phyloP scores from a whole-genome alignment of 2,797 vertebrate species.

The Danio kyathit region DNA sequence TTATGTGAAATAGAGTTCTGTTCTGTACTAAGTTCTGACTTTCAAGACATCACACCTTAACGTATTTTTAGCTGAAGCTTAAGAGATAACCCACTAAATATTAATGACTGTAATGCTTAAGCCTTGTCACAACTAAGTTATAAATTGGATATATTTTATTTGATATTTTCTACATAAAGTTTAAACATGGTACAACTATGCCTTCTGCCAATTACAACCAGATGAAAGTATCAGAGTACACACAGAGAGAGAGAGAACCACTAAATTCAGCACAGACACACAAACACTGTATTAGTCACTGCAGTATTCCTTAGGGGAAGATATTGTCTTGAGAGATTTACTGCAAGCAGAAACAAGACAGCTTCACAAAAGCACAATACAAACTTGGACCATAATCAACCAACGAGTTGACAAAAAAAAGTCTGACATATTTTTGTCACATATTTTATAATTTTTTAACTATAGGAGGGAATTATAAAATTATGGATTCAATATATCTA shows the following conservation, averaged over 20 bases:
- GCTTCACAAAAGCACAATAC: too few relatives aligned
- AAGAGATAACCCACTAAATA: not conserved
- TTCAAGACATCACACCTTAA: not conserved
- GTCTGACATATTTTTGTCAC: too few relatives aligned
- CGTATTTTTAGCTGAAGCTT: not conserved
- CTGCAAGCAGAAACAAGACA: not conserved
- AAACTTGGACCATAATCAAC: too few relatives aligned
- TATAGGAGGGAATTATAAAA: too few relatives aligned
- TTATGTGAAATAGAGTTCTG: too few relatives aligned
- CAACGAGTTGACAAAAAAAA: too few relatives aligned
- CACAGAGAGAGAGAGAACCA: not conserved
- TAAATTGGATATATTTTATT: not conserved
- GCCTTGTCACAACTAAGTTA: not conserved
- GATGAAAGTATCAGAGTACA: too few relatives aligned
- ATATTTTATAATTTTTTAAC: too few relatives aligned
- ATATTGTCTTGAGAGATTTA: not conserved
- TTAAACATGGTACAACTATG: not conserved
- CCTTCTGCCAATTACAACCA: not conserved
- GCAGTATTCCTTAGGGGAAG: conserved; percentile 12
- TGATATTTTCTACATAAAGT: too few relatives aligned
- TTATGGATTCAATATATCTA: not conserved
- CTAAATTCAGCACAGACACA: not conserved
- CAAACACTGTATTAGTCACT: conserved; percentile 1
- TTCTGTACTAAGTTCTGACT: too few relatives aligned
- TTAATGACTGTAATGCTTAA: not conserved